Evolutionary conservation across 2,797 vertebrate species (phyloP).

Genomic region (Rousettus madagascariensis): DNA sequence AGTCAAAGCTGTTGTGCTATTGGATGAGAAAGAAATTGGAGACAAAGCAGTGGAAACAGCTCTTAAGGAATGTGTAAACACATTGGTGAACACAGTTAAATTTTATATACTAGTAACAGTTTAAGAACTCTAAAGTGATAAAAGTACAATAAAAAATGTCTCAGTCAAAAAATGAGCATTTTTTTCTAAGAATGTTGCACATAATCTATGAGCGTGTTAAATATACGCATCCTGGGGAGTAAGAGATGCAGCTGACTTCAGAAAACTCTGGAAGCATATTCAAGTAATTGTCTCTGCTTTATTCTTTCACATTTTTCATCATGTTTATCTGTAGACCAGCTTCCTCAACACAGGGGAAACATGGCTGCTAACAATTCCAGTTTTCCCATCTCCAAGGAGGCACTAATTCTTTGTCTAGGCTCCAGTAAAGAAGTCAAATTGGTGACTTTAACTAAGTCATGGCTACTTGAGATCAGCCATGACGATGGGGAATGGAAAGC

Average conservation of each 20-base stretch:
- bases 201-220: neutral
- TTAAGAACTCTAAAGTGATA: neutral
- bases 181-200: neutral
- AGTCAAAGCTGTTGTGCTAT: neutral
- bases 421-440: neutral
- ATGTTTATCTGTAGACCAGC: neutral
- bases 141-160: conserved; percentile 12
- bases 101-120: neutral
- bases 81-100: neutral
- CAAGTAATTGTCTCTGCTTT: neutral
- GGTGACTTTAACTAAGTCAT: neutral
- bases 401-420: neutral
- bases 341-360: neutral
- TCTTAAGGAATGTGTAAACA: neutral
- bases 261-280: neutral
- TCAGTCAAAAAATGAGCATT: neutral
- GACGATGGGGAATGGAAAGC: rapidly evolving
- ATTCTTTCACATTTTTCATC: neutral
- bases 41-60: neutral
- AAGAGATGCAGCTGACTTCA: neutral
- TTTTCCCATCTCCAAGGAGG: neutral
- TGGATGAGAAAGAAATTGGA: neutral
- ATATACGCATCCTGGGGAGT: neutral
- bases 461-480: neutral
- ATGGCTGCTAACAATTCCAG: neutral